Conservation (phyloP, 2,888 invertebrate species). For the Belgica antarctica region DNA sequence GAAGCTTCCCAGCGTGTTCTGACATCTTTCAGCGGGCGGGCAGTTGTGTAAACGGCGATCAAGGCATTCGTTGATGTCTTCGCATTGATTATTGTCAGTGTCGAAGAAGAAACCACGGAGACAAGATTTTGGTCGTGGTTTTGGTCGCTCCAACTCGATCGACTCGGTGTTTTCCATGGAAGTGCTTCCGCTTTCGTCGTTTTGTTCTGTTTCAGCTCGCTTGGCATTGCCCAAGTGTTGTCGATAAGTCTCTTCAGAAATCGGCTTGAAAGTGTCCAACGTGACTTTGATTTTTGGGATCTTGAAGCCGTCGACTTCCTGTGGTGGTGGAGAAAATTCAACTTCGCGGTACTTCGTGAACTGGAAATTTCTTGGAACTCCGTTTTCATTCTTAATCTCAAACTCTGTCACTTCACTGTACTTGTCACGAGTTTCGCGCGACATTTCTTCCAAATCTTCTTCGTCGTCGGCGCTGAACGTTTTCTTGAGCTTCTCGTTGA, state of each 20-base stretch:
- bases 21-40: background rate
- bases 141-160: background rate
- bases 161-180: constrained; percentile 5
- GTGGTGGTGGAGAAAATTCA: constrained; percentile 3
- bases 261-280: constrained; percentile 34
- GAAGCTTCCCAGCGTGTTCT: constrained; percentile 7
- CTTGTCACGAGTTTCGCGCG: constrained; percentile 9
- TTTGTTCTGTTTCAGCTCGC: background rate
- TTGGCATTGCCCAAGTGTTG: background rate
- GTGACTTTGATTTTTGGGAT: constrained; percentile 32
- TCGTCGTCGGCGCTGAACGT: background rate
- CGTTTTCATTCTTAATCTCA: constrained; percentile 8
- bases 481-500: background rate
- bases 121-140: background rate
- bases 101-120: constrained; percentile 22
- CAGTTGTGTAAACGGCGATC: background rate
- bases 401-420: constrained; percentile 28
- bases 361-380: constrained; percentile 7
- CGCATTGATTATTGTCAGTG: constrained; percentile 3
- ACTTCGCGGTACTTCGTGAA: constrained; percentile 31
- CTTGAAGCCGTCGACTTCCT: background rate
- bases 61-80: constrained; percentile 30
- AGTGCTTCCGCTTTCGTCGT: background rate
- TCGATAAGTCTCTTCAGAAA: constrained; percentile 25
- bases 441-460: background rate